A percentile compares a stretch with the other conserved stretches of the same genome.
phyloP scores from a whole-genome alignment of 2,888 invertebrate species.

The Catocala sponsa region DNA sequence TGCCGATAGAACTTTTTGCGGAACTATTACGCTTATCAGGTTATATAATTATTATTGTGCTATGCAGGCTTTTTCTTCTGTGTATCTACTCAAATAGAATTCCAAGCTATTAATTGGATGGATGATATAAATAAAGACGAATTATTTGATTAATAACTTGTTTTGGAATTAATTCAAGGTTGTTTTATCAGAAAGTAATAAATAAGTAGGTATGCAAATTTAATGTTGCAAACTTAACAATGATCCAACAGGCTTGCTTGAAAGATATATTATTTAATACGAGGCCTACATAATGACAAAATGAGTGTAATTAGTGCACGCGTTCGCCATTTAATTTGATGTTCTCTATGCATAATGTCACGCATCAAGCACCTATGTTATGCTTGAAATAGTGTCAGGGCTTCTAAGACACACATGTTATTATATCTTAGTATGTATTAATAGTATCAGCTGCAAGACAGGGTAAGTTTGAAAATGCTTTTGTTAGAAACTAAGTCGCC shows the following conservation, averaged over 20 bases:
- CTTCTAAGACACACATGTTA: constrained; percentile 23
- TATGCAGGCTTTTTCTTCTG: no score
- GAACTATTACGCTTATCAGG: no score
- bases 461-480: no score
- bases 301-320: constrained; percentile 11
- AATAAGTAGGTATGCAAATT: background rate
- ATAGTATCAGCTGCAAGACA: no score
- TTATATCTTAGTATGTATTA: no score
- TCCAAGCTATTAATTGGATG: background rate
- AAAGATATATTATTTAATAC: background rate
- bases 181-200: constrained; percentile 1
- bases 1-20: no score
- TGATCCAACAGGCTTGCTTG: no score
- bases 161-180: constrained; percentile 4
- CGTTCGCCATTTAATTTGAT: constrained; percentile 13
- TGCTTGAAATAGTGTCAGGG: constrained; percentile 15
- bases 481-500: no score
- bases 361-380: constrained; percentile 1
- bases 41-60: no score
- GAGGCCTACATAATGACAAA: constrained; percentile 12
- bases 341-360: constrained; percentile 17
- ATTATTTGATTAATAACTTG: background rate
- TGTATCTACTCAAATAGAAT: no score
- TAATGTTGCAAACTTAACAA: no score
- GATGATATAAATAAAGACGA: background rate